Conservation (phyloP, 2,797 vertebrate species). For the Cuculus canorus region DNA sequence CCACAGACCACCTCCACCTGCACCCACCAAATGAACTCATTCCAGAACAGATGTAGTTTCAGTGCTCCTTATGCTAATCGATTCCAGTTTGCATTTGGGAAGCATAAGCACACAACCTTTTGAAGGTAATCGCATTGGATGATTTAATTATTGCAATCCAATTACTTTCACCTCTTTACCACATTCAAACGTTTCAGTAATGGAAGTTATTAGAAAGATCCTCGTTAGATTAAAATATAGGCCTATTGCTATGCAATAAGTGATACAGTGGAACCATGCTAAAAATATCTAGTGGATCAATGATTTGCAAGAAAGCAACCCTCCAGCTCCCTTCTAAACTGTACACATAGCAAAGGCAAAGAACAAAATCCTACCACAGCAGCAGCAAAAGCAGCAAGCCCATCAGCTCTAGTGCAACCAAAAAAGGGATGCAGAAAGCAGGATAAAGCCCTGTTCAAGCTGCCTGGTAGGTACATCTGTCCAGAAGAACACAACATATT, state of each 20-base stretch:
- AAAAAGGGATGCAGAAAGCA: background rate
- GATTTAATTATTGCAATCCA: conserved; percentile 53
- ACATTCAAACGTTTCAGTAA: conserved; percentile 34
- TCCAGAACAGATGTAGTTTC: background rate
- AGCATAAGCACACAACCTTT: conserved; percentile 34
- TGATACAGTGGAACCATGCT: background rate
- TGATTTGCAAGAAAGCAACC: background rate
- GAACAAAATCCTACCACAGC: background rate
- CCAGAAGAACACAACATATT: background rate
- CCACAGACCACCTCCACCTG: background rate
- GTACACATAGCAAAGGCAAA: background rate
- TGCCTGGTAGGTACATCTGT: background rate
- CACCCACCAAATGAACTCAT: background rate
- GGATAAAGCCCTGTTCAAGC: background rate
- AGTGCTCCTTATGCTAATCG: background rate
- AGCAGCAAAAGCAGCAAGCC: background rate
- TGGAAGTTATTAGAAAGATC: conserved; percentile 28
- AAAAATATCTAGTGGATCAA: background rate
- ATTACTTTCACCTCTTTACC: conserved; percentile 38
- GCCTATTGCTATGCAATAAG: background rate
- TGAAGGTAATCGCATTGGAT: conserved; percentile 13
- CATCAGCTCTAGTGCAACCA: background rate
- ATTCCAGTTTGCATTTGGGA: background rate
- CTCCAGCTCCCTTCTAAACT: background rate
- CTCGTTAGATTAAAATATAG: conserved; percentile 12